Conservation (phyloP, 2,113 vertebrate species). For the Ploceus nigricollis region DNA sequence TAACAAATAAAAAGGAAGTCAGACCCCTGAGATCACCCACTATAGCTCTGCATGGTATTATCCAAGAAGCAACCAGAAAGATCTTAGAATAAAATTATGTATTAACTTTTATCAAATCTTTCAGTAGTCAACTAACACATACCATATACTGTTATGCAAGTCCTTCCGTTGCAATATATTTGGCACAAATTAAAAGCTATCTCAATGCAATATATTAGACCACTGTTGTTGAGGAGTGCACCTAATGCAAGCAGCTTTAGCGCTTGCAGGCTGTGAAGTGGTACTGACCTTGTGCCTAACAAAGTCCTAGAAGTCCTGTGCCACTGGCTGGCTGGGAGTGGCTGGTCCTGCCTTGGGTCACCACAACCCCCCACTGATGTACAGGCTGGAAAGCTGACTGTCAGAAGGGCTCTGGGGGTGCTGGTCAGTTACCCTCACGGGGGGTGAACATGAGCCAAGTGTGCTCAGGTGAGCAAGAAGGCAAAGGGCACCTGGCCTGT, state of each 20-base stretch:
- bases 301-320: neutral
- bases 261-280: neutral
- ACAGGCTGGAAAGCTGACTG: neutral
- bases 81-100: neutral
- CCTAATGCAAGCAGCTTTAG: neutral
- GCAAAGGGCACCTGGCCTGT: neutral
- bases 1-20: neutral
- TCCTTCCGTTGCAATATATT: neutral
- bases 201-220: neutral
- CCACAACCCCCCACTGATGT: neutral
- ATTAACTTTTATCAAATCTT: neutral
- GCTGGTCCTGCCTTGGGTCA: neutral
- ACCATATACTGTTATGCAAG: neutral
- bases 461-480: neutral
- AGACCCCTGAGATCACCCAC: neutral
- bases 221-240: neutral
- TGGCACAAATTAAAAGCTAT: neutral
- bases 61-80: neutral
- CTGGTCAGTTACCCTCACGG: neutral
- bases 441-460: neutral
- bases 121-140: neutral
- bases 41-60: neutral
- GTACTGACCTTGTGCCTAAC: neutral
- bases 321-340: neutral
- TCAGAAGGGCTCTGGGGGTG: neutral